Conservation (phyloP, 2,888 invertebrate species). For the Ischnura elegans region DNA sequence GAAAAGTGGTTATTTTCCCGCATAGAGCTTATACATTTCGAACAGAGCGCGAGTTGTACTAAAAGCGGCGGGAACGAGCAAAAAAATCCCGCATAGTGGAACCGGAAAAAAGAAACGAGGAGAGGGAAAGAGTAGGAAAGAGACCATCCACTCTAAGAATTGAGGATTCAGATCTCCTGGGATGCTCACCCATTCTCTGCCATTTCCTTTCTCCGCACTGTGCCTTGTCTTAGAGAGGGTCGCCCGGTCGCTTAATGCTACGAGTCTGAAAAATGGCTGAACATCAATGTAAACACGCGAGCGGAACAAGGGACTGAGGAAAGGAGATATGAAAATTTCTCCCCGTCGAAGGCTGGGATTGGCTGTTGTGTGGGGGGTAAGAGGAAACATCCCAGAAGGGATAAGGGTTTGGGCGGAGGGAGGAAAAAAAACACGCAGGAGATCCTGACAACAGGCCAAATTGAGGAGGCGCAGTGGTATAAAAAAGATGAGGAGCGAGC, state of each 20-base stretch:
- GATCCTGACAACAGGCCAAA: constrained; percentile 31
- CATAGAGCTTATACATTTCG: not conserved
- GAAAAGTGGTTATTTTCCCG: not conserved
- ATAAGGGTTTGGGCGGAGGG: not conserved
- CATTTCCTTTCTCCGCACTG: too few relatives aligned
- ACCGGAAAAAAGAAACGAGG: not conserved
- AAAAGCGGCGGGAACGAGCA: too few relatives aligned
- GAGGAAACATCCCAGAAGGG: not conserved
- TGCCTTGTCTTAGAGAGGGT: not conserved
- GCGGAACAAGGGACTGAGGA: not conserved
- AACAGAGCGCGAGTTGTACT: too few relatives aligned
- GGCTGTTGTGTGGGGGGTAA: not conserved
- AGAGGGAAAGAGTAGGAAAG: not conserved
- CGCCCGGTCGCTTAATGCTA: not conserved
- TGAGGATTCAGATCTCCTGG: not conserved
- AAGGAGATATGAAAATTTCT: not conserved
- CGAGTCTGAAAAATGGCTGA: constrained; percentile 6
- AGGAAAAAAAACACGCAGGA: not conserved
- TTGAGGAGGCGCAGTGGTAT: not conserved
- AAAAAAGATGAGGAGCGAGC: not conserved
- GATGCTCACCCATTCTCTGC: too few relatives aligned
- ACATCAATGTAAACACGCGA: constrained; percentile 12
- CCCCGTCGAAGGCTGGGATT: not conserved
- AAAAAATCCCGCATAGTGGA: not conserved
- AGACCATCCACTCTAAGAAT: not conserved